These are phyloP conservation scores for Phrynosoma blainvillii DNA, from an alignment of 2,113 vertebrate genomes.

Conservation along the genomic window DNA sequence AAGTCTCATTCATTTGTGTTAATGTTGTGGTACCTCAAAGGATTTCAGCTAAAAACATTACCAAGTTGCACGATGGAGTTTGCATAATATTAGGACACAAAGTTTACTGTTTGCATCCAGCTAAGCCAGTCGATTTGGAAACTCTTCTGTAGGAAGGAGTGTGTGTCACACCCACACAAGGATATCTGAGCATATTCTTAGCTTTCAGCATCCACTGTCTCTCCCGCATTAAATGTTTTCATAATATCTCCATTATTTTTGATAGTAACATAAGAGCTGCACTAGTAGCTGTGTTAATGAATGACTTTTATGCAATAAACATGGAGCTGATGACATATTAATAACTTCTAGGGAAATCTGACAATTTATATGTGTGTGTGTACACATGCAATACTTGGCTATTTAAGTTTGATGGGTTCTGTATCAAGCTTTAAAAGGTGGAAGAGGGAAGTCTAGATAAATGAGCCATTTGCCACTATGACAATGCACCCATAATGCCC, in stretches of 20 bases:
- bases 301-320: neutral
- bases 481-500: neutral
- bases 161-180: neutral
- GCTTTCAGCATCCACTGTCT: neutral
- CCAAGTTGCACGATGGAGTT: neutral
- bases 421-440: too few relatives aligned
- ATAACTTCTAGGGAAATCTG: neutral
- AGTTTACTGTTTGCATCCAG: neutral
- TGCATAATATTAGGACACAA: neutral
- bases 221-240: neutral
- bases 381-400: neutral
- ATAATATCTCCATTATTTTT: accelerated
- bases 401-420: neutral
- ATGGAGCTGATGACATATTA: neutral
- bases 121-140: neutral
- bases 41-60: neutral
- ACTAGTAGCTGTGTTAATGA: neutral
- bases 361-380: neutral
- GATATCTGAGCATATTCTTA: neutral
- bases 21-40: neutral
- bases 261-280: neutral
- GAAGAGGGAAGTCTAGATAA: too few relatives aligned
- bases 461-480: neutral
- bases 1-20: neutral
- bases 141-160: neutral